Evolutionary conservation across 2,113 vertebrate genomes (phyloP).

Genomic region (Chitala chitala): DNA sequence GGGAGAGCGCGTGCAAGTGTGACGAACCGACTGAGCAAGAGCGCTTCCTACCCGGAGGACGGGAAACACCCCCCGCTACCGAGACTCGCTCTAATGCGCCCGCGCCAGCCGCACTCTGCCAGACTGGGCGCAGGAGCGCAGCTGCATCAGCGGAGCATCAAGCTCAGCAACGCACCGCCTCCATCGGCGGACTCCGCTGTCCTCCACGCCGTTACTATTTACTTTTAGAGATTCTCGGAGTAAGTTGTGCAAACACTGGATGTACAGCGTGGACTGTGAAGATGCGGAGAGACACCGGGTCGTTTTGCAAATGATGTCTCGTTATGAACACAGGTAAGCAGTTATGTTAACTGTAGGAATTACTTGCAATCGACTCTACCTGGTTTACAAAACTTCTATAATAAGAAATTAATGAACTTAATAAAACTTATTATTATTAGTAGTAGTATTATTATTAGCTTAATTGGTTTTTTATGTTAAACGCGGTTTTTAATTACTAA

Average conservation of each 20-base stretch:
- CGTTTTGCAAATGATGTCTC: slow-evolving; percentile 59
- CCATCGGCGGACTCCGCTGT: slow-evolving; percentile 1
- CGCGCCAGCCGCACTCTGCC: slow-evolving; percentile 43
- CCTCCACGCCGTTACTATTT: not conserved
- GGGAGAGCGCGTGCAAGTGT: slow-evolving; percentile 15
- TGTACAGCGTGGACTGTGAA: slow-evolving; percentile 30
- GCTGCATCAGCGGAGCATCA: slow-evolving; percentile 14
- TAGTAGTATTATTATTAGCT: too few species aligned
- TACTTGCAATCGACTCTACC: too few species aligned
- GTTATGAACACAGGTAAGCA: slow-evolving; percentile 67
- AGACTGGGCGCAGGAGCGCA: slow-evolving; percentile 34
- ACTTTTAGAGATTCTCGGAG: slow-evolving; percentile 29
- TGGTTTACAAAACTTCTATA: too few species aligned
- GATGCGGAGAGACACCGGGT: slow-evolving; percentile 48
- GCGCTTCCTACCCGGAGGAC: slow-evolving; percentile 64
- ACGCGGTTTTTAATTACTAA: too few species aligned
- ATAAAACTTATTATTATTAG: too few species aligned
- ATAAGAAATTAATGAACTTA: too few species aligned
- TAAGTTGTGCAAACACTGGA: slow-evolving; percentile 41
- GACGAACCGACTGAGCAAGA: slow-evolving; percentile 45
- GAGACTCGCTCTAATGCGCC: slow-evolving; percentile 37
- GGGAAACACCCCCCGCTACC: slow-evolving; percentile 61
- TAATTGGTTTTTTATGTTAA: too few species aligned
- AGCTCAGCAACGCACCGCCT: slow-evolving; percentile 14
- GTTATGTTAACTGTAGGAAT: too few species aligned